phyloP scores from a whole-genome alignment of 2,888 invertebrate species.

The Pachliopta kotzebuea region DNA sequence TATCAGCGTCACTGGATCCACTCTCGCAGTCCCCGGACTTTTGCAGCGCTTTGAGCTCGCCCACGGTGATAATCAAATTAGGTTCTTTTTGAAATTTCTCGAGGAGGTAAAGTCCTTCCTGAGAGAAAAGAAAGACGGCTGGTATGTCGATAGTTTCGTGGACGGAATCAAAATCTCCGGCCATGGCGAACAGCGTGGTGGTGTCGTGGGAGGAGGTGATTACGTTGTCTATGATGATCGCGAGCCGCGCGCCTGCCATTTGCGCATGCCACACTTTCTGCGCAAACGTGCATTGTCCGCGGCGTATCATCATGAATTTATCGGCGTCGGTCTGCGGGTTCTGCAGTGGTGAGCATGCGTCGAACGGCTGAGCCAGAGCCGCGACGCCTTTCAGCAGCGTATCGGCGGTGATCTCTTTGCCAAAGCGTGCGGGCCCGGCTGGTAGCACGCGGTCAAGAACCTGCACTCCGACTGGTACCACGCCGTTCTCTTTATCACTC shows the following conservation, averaged over 20 bases:
- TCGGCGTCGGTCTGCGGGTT: constrained; percentile 82
- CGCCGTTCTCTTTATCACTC: constrained; percentile 79
- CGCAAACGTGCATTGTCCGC: constrained; percentile 97
- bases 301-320: constrained; percentile 90
- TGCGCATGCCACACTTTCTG: constrained; percentile 94
- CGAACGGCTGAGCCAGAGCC: constrained; percentile 84
- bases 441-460: constrained; percentile 56
- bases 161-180: constrained; percentile 86
- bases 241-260: constrained; percentile 89
- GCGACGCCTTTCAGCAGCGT: constrained; percentile 82
- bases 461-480: constrained; percentile 56
- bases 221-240: constrained; percentile 92
- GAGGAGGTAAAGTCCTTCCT: constrained; percentile 86
- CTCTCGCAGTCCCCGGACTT: constrained; percentile 51
- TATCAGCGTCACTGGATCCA: constrained; percentile 47
- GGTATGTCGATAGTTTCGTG: constrained; percentile 92
- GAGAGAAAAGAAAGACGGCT: constrained; percentile 92
- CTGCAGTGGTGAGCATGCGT: constrained; percentile 81
- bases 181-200: constrained; percentile 97
- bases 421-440: constrained; percentile 96
- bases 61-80: constrained; percentile 75
- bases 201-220: constrained; percentile 86
- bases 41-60: constrained; percentile 68
- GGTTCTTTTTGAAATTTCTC: constrained; percentile 80
- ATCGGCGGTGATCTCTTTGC: constrained; percentile 85